Percentiles rank a stretch among this genome's conserved stretches.
Evolutionary conservation across 2,888 invertebrate genomes (phyloP).

Genomic region (Sarcophaga caerulescens): DNA sequence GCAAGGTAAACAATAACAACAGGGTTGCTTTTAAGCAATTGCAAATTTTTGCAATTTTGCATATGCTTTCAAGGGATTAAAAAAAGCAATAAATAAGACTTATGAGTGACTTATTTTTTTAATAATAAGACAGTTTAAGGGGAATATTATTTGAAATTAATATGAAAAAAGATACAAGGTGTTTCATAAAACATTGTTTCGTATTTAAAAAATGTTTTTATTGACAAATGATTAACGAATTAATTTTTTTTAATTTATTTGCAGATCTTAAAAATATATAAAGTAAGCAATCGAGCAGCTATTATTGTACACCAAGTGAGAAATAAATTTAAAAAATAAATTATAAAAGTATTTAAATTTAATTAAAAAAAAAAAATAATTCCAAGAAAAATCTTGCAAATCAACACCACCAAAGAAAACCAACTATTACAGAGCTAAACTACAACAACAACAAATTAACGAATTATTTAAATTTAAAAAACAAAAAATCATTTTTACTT

Average conservation of each 20-base stretch:
- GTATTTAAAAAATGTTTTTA: no score
- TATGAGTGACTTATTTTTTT: no score
- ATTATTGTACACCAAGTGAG: conserved; percentile 69
- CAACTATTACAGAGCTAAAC: conserved; percentile 76
- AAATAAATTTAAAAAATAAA: conserved; percentile 30
- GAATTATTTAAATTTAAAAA: conserved; percentile 66
- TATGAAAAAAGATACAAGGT: no score
- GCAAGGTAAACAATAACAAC: no score
- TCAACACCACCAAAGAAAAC: conserved; percentile 78
- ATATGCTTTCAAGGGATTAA: background rate
- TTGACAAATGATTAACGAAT: no score
- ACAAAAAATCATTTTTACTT: conserved; percentile 76
- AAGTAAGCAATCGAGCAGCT: conserved; percentile 79
- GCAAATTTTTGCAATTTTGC: background rate
- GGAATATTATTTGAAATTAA: no score
- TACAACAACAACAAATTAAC: conserved; percentile 68
- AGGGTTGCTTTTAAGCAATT: no score
- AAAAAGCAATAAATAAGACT: no score
- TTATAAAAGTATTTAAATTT: conserved; percentile 57
- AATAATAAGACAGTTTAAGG: no score
- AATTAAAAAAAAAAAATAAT: conserved; percentile 41
- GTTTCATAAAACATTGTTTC: no score
- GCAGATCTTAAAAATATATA: conserved; percentile 74
- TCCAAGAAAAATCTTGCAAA: conserved; percentile 73
- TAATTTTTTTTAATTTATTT: conserved; percentile 59